These are phyloP conservation scores for Intellagama lesueurii DNA, from an alignment of 2,797 vertebrate species.

Conservation along the genomic window DNA sequence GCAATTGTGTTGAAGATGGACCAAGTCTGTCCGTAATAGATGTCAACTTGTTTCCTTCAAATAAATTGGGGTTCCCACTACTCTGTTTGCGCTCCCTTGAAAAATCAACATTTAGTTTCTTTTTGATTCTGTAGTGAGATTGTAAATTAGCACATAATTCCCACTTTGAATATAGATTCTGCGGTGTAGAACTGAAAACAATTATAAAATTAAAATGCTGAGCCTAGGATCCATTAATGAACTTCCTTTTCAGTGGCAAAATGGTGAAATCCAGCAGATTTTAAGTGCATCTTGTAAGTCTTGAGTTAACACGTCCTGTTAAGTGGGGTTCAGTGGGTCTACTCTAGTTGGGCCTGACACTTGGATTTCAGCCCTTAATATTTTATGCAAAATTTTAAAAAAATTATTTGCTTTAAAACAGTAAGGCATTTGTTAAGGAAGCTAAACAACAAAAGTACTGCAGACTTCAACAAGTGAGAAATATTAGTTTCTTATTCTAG, in stretches of 20 bases:
- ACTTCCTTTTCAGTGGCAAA: too few relatives aligned
- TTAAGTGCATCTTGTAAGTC: too few relatives aligned
- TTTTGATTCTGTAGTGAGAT: too few relatives aligned
- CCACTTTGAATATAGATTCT: background rate
- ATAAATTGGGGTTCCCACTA: background rate
- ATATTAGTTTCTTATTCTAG: background rate
- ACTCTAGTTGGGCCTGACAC: too few relatives aligned
- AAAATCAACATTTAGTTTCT: background rate
- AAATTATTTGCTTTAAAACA: too few relatives aligned
- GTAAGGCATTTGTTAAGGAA: background rate
- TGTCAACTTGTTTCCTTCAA: background rate
- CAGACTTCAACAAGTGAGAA: background rate
- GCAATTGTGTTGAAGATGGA: background rate
- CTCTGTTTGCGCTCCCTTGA: background rate
- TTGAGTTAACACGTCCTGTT: too few relatives aligned
- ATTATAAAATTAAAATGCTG: background rate
- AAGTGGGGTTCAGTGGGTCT: too few relatives aligned
- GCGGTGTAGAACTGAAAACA: background rate
- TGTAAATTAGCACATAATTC: background rate
- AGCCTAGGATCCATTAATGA: background rate
- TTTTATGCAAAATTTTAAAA: too few relatives aligned
- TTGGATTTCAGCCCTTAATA: too few relatives aligned
- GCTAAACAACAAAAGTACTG: background rate
- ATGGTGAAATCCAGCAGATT: too few relatives aligned
- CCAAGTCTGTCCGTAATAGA: background rate